Evolutionary conservation across 2,113 vertebrate species (phyloP).

Genomic region (Oriolus oriolus): DNA sequence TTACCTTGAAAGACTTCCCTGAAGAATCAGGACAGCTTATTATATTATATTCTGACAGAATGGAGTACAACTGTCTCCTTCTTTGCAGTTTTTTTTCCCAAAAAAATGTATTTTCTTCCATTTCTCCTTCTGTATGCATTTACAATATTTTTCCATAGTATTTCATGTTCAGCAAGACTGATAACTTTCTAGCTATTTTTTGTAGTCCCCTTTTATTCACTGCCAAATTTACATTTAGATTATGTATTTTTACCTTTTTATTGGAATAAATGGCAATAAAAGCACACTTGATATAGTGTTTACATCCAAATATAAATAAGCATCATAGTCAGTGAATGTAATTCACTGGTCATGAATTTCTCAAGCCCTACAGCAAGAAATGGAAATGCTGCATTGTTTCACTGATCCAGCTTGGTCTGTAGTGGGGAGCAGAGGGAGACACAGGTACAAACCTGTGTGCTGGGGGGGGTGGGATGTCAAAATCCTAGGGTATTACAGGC

Average conservation of each 20-base stretch:
- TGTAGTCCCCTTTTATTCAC: not conserved
- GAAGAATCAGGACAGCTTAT: not conserved
- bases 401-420: not conserved
- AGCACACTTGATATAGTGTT: not conserved
- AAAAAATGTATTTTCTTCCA: not conserved
- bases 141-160: not conserved
- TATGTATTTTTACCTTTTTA: not conserved
- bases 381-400: not conserved
- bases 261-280: not conserved
- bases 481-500: rapidly evolving
- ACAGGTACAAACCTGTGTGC: not conserved
- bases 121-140: not conserved
- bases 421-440: not conserved
- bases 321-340: no score
- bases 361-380: not conserved
- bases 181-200: not conserved
- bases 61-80: not conserved
- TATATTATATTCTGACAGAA: not conserved
- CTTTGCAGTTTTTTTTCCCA: not conserved
- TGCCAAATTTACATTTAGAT: not conserved
- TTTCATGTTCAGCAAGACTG: not conserved
- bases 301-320: not conserved
- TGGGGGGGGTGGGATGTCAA: not conserved
- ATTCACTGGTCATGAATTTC: not conserved
- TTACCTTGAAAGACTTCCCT: not conserved